Percentiles rank a stretch among this genome's conserved stretches.
phyloP scores from a whole-genome alignment of 1,140 invertebrate genomes.

The Panagrolaimus sp. region DNA sequence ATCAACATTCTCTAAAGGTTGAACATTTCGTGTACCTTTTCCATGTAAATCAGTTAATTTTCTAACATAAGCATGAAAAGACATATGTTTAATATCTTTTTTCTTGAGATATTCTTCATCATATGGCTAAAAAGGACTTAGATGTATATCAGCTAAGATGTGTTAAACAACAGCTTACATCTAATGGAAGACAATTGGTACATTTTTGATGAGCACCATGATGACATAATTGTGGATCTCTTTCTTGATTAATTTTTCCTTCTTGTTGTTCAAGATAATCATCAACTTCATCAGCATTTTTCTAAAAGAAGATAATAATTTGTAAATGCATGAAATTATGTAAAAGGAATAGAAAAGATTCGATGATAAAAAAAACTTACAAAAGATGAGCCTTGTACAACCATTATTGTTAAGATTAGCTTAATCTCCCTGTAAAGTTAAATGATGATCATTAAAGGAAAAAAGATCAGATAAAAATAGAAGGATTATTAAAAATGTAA shows the following conservation, averaged over 20 bases:
- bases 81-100: constrained; percentile 95
- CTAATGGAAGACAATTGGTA: constrained; percentile 51
- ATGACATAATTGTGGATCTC: constrained; percentile 77
- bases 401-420: no score
- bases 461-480: no score
- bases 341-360: no score
- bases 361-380: no score
- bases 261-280: constrained; percentile 72
- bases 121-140: constrained; percentile 68
- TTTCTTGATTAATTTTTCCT: constrained; percentile 78
- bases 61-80: constrained; percentile 89
- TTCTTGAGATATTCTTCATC: constrained; percentile 86
- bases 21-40: constrained; percentile 83
- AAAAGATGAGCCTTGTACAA: no score
- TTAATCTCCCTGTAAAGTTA: no score
- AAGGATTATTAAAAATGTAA: no score
- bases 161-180: constrained; percentile 47
- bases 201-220: constrained; percentile 53
- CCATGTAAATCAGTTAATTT: constrained; percentile 86
- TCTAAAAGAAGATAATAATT: background rate
- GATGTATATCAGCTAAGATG: background rate
- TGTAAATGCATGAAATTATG: no score
- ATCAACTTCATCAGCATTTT: constrained; percentile 72
- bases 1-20: constrained; percentile 82
- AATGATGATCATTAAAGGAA: no score